phyloP scores from a whole-genome alignment of 2,888 invertebrate genomes.

The Mactromeris polynyma region DNA sequence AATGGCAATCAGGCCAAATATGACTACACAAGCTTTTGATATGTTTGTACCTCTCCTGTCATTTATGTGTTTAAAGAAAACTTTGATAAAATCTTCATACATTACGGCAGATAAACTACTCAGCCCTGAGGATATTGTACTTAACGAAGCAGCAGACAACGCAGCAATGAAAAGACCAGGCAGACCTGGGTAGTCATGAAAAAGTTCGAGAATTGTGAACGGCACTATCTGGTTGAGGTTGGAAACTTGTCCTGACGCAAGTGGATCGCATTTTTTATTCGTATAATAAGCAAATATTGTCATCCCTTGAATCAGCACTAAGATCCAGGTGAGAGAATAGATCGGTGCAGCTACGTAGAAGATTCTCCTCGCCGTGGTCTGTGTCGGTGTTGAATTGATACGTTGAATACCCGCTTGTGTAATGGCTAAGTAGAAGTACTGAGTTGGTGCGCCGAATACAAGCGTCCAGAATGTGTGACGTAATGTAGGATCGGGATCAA shows the following conservation, averaged over 20 bases:
- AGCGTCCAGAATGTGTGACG: too few relatives aligned
- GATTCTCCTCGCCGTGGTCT: too few relatives aligned
- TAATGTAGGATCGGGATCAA: constrained; percentile 50
- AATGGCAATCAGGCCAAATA: constrained; percentile 41
- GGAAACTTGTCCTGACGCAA: constrained; percentile 45
- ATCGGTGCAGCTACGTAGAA: constrained; percentile 48
- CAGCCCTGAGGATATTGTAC: constrained; percentile 57
- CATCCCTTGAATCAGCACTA: too few relatives aligned
- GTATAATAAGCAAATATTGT: too few relatives aligned
- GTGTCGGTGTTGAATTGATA: too few relatives aligned
- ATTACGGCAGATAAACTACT: constrained; percentile 56
- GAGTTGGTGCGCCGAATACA: constrained; percentile 51
- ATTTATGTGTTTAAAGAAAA: background rate
- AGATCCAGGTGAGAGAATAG: constrained; percentile 30
- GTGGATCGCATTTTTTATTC: constrained; percentile 54
- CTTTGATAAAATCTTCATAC: constrained; percentile 58
- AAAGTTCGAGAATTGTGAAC: constrained; percentile 51
- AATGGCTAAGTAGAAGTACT: constrained; percentile 20
- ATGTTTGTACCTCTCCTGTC: constrained; percentile 37
- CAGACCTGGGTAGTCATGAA: constrained; percentile 50
- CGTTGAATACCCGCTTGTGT: too few relatives aligned
- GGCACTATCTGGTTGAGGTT: constrained; percentile 55
- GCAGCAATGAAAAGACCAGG: constrained; percentile 61
- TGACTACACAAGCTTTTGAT: constrained; percentile 38
- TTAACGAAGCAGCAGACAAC: constrained; percentile 54